phyloP scores from a whole-genome alignment of 2,113 vertebrate genomes.

The Epinephelus moara region DNA sequence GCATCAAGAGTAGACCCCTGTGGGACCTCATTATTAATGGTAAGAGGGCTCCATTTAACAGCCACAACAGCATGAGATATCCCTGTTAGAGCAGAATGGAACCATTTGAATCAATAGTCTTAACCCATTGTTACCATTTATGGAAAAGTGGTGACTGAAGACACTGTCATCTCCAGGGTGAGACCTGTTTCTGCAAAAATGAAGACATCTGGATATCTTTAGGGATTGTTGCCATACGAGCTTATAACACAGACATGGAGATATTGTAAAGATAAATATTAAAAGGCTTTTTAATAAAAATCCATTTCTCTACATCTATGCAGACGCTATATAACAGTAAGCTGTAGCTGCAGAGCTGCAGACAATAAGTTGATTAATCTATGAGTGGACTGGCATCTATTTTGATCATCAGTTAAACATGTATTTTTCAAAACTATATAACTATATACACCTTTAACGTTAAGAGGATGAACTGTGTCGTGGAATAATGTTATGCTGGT shows the following conservation, averaged over 20 bases:
- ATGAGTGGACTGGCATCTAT: not conserved
- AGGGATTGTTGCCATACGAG: not conserved
- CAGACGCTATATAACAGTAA: not conserved
- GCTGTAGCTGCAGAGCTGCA: not conserved
- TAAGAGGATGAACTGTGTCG: too few relatives aligned
- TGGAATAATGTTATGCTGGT: not conserved
- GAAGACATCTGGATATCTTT: not conserved
- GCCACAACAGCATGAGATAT: not conserved
- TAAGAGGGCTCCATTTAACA: not conserved
- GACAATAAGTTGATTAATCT: not conserved
- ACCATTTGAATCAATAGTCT: not conserved
- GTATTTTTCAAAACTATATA: too few relatives aligned
- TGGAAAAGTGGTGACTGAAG: not conserved
- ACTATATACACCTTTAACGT: too few relatives aligned
- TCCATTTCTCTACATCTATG: not conserved
- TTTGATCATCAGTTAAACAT: not conserved
- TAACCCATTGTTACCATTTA: not conserved
- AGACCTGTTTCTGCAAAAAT: not conserved
- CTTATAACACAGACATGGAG: not conserved
- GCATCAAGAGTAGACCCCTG: not conserved
- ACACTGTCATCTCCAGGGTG: not conserved
- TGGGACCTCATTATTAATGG: not conserved
- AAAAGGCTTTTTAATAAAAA: not conserved
- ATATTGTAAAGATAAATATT: not conserved
- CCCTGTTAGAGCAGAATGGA: not conserved